Percentiles rank a stretch among this genome's conserved stretches.
These are phyloP conservation scores for Perccottus glenii DNA, from an alignment of 2,113 vertebrate species.

Conservation along the genomic window DNA sequence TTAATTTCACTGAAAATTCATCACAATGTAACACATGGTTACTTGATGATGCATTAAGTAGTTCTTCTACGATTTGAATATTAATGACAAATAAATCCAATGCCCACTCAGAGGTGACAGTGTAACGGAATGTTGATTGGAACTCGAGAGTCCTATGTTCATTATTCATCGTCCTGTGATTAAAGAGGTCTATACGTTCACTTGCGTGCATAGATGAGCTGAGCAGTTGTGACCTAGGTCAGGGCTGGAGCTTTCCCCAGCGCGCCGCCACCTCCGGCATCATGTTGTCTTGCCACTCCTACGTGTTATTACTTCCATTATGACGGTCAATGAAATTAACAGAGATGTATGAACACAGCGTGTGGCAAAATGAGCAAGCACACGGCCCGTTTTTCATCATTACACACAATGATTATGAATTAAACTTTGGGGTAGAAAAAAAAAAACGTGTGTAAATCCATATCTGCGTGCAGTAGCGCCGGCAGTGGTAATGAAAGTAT, in stretches of 20 bases:
- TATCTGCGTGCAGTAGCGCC: slow-evolving; percentile 56
- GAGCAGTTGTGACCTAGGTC: neutral
- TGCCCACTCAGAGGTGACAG: neutral
- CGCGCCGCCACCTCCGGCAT: slow-evolving; percentile 2
- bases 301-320: slow-evolving; percentile 45
- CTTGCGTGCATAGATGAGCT: neutral
- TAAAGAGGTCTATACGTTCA: slow-evolving; percentile 3
- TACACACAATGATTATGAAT: slow-evolving; percentile 77
- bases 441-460: slow-evolving; percentile 58
- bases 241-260: neutral
- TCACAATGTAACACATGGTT: neutral
- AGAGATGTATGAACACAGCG: slow-evolving; percentile 73
- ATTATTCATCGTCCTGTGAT: slow-evolving; percentile 15
- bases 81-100: neutral
- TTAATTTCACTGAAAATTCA: slow-evolving; percentile 1
- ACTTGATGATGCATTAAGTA: neutral
- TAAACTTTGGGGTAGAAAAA: slow-evolving; percentile 42
- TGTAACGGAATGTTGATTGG: neutral
- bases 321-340: slow-evolving; percentile 67
- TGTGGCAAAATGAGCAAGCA: slow-evolving; percentile 67
- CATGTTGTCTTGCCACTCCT: slow-evolving; percentile 12
- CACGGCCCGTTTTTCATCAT: slow-evolving; percentile 73
- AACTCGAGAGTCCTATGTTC: neutral
- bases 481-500: slow-evolving; percentile 69
- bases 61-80: neutral